Evolutionary conservation across 2,797 vertebrate species (phyloP), one percentile per base, ranked within the genome.

Genomic region (Gallinago nigripennis): DNA sequence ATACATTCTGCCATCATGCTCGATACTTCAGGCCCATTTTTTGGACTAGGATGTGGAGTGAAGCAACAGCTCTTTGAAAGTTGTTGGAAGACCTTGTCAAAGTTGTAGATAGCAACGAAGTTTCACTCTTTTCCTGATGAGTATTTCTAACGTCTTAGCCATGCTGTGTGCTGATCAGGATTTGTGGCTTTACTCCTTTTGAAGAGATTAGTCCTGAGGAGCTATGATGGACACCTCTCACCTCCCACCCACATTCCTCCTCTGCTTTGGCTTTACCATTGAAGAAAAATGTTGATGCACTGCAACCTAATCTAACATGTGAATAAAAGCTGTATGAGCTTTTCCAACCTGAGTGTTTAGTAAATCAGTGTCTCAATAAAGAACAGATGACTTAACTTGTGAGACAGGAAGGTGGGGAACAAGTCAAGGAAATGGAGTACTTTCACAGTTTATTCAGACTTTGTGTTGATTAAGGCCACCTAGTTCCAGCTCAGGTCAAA

Each of bases 281-380:
- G 50, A 65, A 65, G 57, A 76, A 82, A 86, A 71, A 2, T 7
- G 4, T 8, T 1, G 4, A 30, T 31, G 10, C 16, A 43, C 43
- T 39, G 27, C 41, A 23, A 11, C 24, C 30, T 53, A 83, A 75
- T 79, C 21, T n/a, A 64, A 24, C 24, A 53, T 4, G 18, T 41
- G 45, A 16, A 27, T 75, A 51, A 89, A 88, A 92, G 11, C 24
- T n/a, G 5, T 24, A 78, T 7, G 17, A 87, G 58, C 15, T 87
- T 89, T 85, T 89, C 60, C 31, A 70, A 15, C 11, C 11, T 28
- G 16, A 58, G 58, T 37, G 30, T 30, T 71, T 92, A 88, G 77
- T 89, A 93, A 89, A 95, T 93, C 86, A 72, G 13, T 56, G n/a
- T 54, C 73, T 87, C 89, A 66, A 63, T 89, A 88, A 93, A 94